Percentiles rank a stretch among this genome's conserved stretches.
phyloP scores from a whole-genome alignment of 2,888 invertebrate genomes.

The Mythimna albipuncta region DNA sequence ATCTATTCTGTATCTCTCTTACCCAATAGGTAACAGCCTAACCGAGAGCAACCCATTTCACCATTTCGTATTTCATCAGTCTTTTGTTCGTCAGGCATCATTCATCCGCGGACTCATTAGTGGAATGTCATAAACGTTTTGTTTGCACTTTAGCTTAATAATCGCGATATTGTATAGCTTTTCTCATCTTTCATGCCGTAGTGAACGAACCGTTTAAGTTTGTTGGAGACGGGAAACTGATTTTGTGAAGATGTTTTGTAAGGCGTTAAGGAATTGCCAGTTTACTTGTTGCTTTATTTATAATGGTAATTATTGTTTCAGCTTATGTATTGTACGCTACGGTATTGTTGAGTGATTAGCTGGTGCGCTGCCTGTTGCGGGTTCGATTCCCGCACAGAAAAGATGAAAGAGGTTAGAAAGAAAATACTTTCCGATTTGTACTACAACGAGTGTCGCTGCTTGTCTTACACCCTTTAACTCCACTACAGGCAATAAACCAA shows the following conservation, averaged over 20 bases:
- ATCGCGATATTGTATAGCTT: constrained; percentile 68
- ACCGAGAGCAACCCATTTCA: constrained; percentile 21
- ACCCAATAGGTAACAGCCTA: constrained; percentile 6
- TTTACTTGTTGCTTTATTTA: too few relatives aligned
- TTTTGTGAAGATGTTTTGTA: constrained; percentile 7
- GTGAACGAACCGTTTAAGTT: constrained; percentile 10
- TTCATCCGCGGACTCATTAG: constrained; percentile 78
- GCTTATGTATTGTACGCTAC: too few relatives aligned
- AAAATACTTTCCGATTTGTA: too few relatives aligned
- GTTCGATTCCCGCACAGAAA: too few relatives aligned
- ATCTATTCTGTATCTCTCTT: neutral
- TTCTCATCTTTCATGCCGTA: constrained; percentile 37
- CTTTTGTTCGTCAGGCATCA: constrained; percentile 74
- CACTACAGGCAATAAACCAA: too few relatives aligned
- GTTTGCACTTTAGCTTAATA: constrained; percentile 72
- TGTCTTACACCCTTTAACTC: too few relatives aligned
- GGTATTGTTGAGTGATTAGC: too few relatives aligned
- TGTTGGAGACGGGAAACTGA: neutral
- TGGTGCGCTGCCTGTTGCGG: too few relatives aligned
- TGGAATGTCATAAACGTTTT: constrained; percentile 75
- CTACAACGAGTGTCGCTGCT: too few relatives aligned
- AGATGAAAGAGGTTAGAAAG: too few relatives aligned
- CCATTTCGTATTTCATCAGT: constrained; percentile 68
- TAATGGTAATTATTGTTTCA: too few relatives aligned
- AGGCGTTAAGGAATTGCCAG: neutral